Conservation (phyloP, 2,888 invertebrate genomes). For the Acrobasis consociella region DNA sequence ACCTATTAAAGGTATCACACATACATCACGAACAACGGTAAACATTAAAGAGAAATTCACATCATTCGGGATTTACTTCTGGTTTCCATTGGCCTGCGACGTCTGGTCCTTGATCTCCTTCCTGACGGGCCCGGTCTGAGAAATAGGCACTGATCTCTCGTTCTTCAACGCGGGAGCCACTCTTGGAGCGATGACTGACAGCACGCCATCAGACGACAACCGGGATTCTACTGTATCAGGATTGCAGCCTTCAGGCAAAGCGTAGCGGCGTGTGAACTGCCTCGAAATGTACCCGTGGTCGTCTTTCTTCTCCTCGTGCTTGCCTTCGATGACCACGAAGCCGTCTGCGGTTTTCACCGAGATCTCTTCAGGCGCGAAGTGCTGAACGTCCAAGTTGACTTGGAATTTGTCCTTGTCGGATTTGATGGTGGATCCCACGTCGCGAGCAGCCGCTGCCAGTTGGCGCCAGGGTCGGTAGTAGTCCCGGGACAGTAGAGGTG, state of each 20-base stretch:
- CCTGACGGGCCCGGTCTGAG: conserved; percentile 81
- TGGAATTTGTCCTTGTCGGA: conserved; percentile 81
- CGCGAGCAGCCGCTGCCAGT: conserved; percentile 58
- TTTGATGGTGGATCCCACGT: conserved; percentile 75
- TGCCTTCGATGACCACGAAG: conserved; percentile 86
- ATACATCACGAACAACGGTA: conserved; percentile 1
- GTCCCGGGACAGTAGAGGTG: conserved; percentile 52
- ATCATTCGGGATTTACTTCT: conserved; percentile 31
- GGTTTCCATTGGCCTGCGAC: conserved; percentile 40
- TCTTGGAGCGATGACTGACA: conserved; percentile 85
- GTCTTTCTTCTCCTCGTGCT: conserved; percentile 89
- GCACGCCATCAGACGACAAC: conserved; percentile 88
- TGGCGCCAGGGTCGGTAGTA: conserved; percentile 65
- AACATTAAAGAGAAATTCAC: background rate
- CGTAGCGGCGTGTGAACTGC: conserved; percentile 87
- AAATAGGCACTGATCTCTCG: conserved; percentile 81
- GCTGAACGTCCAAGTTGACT: conserved; percentile 87
- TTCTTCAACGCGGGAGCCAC: conserved; percentile 44
- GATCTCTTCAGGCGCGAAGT: conserved; percentile 88
- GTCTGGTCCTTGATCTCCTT: conserved; percentile 70
- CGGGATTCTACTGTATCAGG: conserved; percentile 86
- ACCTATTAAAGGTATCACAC: background rate
- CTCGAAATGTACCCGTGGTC: conserved; percentile 87
- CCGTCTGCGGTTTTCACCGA: conserved; percentile 87
- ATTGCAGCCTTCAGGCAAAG: conserved; percentile 87